Base-by-base conservation (phyloP, 2,797 vertebrate species). In the Phyllotis vaccarum region DNA sequence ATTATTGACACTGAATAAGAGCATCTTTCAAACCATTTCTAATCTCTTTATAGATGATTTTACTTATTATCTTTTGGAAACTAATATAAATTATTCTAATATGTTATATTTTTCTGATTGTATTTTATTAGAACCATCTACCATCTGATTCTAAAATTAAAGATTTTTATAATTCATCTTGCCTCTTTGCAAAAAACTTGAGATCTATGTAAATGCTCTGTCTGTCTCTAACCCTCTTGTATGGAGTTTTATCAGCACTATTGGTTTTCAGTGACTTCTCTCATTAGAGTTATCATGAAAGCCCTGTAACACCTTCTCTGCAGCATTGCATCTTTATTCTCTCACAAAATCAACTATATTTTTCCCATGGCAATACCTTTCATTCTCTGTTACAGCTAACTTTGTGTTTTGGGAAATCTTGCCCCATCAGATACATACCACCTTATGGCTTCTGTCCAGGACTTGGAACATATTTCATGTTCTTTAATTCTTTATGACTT, bases 51-150 rank as follows among this genome's bases (percentile, higher is more conserved):
- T 76, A 91, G 76, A 72, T 68, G 92, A 72, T 89, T 89, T 13
- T 46, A 81, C 60, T 54, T 94, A 93, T 70, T 83, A 54, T 46
- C 34, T 13, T 91, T 93, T 66, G 11, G 66, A 96, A 95, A 86
- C 2, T 40, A 72, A 68, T 27, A 64, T 4, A 78, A 43, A 14
- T 49, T 70, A 89, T 78, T 91, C 86, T 37, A 90, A 78, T 89
- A 37, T 49, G 7, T 34, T 90, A 19, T 24, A 16, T 66, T 56
- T 91, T 78, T 31, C 46, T 91, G 31, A 74, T 90, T 12, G 49
- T 72, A 74, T 85, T 66, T 86, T 14, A 46, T 66, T 81, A 94
- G 49, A 91, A 58, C 24, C n/a, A 40, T 7, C 56, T 0, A 43
- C 72, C 6, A 92, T 62, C 16, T 7, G 29, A 58, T 78, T 40